Base-by-base conservation (phyloP, 2,797 vertebrate genomes). In the Ctenochaetus hawaiiensis region DNA sequence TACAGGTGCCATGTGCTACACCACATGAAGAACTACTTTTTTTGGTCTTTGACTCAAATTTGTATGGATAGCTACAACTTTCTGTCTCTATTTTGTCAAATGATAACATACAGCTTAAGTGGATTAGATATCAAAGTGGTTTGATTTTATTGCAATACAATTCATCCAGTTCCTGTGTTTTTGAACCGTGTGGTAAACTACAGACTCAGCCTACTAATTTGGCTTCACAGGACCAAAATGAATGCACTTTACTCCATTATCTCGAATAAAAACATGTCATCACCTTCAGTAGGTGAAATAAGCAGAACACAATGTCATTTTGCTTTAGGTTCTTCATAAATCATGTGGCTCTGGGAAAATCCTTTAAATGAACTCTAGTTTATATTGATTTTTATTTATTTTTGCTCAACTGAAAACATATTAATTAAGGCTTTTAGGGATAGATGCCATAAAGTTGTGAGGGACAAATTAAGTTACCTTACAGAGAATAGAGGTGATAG, bases 211-310 rank as follows among this genome's bases (percentile, higher is more conserved):
- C 67, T 68, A 39, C 70, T 77, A 64, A 77, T 76, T 77, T 73
- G 58, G 39, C 54, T n/a, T 72, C 67, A 64, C 2, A 37, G 23
- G 47, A 52, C 26, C 23, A 23, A 78, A 76, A 72, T 73, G 12
- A 71, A 72, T 22, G 16, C 41, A n/a, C 17, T 8, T 54, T 23
- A 44, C 61, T 82, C 20, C 37, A 66, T 75, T 64, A 74, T 77
- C 30, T 72, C 22, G 1, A 39, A 63, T 20, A 52, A 54, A 83
- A 75, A 80, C 67, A 43, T 81, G 41, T 73, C 16, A 81, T 84
- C 70, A 72, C 39, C 34, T 18, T 47, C 13, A 26, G 61, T 18
- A 20, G 37, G 65, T 56, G 37, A 64, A 75, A 69, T 48, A 26
- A 54, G 56, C 39, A 43, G 51, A 53, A 64, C 34, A 70, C 23